Evolutionary conservation across 2,113 vertebrate species (phyloP).

Genomic region (Plecturocebus donacophilus): DNA sequence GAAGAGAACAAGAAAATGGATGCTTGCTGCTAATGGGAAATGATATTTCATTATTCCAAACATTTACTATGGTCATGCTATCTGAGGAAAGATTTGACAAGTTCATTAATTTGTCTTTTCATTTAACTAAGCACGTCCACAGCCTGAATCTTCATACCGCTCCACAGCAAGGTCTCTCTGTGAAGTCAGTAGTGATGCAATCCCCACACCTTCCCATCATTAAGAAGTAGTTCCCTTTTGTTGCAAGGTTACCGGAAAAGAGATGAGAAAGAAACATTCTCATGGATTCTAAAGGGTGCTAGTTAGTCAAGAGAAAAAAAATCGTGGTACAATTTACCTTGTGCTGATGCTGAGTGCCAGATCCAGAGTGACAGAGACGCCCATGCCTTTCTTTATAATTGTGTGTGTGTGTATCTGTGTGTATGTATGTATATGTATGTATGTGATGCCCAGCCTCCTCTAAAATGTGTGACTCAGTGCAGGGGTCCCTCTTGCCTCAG

Average conservation of each 20-base stretch:
- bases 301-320: neutral
- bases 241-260: neutral
- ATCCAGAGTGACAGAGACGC: neutral
- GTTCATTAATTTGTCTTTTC: constrained; percentile 28
- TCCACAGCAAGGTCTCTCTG: neutral
- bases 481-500: neutral
- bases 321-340: neutral
- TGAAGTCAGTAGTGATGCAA: neutral
- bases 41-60: constrained; percentile 4
- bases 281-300: neutral
- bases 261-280: neutral
- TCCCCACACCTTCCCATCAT: neutral
- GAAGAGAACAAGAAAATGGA: neutral
- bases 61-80: neutral
- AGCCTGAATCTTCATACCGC: neutral
- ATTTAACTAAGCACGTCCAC: neutral
- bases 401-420: neutral
- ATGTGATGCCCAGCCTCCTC: neutral
- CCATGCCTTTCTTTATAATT: neutral
- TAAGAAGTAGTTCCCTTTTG: neutral
- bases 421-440: neutral
- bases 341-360: neutral
- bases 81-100: neutral
- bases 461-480: neutral
- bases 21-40: neutral